phyloP scores from a whole-genome alignment of 1,140 invertebrate genomes.

The Drosophila ironensis region DNA sequence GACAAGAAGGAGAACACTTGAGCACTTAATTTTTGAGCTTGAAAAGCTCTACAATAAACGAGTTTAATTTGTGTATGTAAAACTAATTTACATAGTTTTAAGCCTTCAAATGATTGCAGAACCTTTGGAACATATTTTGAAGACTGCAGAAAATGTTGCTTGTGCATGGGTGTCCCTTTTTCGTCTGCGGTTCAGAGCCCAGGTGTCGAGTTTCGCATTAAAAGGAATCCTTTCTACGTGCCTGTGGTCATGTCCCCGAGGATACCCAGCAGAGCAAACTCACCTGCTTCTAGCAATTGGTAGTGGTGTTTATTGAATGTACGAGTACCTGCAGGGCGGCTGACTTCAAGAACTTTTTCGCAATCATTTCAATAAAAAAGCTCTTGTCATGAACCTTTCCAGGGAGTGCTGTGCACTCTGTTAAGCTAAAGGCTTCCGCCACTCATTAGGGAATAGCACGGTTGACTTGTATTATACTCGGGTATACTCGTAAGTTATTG shows the following conservation, averaged over 20 bases:
- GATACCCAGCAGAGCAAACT: constrained; percentile 11
- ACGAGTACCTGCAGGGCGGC: constrained; percentile 1
- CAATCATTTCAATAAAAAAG: constrained; percentile 5
- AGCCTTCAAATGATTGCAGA: not conserved
- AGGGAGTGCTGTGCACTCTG: not conserved
- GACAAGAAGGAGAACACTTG: too few relatives aligned
- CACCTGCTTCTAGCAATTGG: constrained; percentile 31
- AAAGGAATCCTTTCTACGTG: constrained; percentile 69
- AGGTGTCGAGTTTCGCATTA: constrained; percentile 45
- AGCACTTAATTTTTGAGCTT: too few relatives aligned
- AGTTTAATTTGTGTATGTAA: too few relatives aligned
- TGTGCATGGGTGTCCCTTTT: constrained; percentile 7
- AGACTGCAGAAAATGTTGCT: constrained; percentile 13
- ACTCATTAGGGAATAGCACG: not conserved
- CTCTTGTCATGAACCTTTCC: not conserved
- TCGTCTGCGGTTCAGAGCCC: not conserved
- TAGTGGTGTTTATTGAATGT: constrained; percentile 55
- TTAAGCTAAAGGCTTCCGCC: not conserved
- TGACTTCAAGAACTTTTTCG: constrained; percentile 1
- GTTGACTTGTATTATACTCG: not conserved
- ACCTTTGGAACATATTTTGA: constrained; percentile 27
- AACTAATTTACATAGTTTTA: too few relatives aligned
- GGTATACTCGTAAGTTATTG: not conserved
- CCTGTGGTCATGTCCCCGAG: constrained; percentile 15
- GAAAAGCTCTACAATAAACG: too few relatives aligned